Percentiles rank a stretch among this genome's conserved stretches.
These are phyloP conservation scores for Deilephila porcellus DNA, from an alignment of 2,888 invertebrate genomes.

Conservation along the genomic window DNA sequence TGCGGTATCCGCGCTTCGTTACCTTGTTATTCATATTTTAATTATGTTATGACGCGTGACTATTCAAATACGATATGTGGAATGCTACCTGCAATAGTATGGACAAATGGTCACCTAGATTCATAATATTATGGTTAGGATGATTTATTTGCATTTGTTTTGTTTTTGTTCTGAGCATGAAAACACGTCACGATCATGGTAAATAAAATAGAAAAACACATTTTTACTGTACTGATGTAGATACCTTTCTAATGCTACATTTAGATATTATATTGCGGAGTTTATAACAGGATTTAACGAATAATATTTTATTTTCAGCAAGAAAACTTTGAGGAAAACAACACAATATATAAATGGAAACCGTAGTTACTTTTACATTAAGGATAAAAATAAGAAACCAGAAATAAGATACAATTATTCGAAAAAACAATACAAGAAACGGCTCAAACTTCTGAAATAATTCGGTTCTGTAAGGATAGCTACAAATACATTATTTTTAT, in stretches of 20 bases:
- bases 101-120: conserved; percentile 8
- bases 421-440: conserved; percentile 16
- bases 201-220: background rate
- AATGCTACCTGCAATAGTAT: background rate
- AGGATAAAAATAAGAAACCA: conserved; percentile 12
- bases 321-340: conserved; percentile 39
- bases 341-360: conserved; percentile 21
- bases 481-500: conserved; percentile 40
- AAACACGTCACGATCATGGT: background rate
- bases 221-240: background rate
- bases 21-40: conserved; percentile 34
- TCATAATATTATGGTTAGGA: background rate
- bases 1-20: conserved; percentile 53
- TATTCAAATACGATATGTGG: conserved; percentile 8
- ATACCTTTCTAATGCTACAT: no score
- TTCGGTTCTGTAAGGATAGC: conserved; percentile 36
- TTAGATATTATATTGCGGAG: background rate
- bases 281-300: background rate
- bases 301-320: background rate
- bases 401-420: conserved; percentile 26
- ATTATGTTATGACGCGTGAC: conserved; percentile 19
- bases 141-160: conserved; percentile 17
- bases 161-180: background rate
- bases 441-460: conserved; percentile 35
- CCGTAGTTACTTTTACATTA: conserved; percentile 21